A percentile compares a stretch with the other conserved stretches of the same genome.
These are phyloP conservation scores for Drosophila burlai DNA, from an alignment of 1,140 invertebrate species.

Conservation along the genomic window DNA sequence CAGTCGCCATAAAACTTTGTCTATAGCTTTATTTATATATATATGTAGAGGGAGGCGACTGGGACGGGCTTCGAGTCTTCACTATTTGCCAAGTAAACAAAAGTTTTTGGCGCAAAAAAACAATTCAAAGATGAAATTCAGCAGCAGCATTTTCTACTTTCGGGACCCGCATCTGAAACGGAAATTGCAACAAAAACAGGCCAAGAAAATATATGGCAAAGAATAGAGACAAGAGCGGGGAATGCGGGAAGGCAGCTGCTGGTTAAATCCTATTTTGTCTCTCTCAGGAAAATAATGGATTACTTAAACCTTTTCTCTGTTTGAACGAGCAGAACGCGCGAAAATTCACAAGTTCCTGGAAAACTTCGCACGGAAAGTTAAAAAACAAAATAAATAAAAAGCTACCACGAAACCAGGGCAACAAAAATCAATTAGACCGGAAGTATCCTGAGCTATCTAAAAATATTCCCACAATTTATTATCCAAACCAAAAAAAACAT, in stretches of 20 bases:
- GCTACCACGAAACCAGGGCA: not conserved
- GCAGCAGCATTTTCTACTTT: constrained; percentile 33
- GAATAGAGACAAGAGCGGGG: constrained; percentile 6
- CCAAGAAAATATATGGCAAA: constrained; percentile 24
- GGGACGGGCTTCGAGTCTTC: constrained; percentile 24
- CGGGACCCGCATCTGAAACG: constrained; percentile 44
- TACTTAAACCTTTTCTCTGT: constrained; percentile 32
- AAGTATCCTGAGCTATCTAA: not conserved
- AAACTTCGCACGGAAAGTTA: constrained; percentile 46
- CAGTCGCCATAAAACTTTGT: constrained; percentile 36
- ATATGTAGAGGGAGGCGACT: constrained; percentile 5
- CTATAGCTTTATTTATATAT: constrained; percentile 16
- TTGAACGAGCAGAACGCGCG: constrained; percentile 49
- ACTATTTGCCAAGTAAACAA: constrained; percentile 79
- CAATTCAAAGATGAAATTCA: constrained; percentile 75
- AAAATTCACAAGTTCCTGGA: constrained; percentile 50
- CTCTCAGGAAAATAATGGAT: constrained; percentile 11
- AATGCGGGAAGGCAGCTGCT: constrained; percentile 48
- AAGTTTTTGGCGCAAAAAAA: constrained; percentile 79
- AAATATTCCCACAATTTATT: not conserved
- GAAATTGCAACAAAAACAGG: constrained; percentile 48
- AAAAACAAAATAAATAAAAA: not conserved
- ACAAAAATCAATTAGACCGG: not conserved
- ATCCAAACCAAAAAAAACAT: not conserved
- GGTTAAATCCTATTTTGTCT: constrained; percentile 17